Base-by-base conservation (phyloP, 2,113 vertebrate genomes). In the Epinephelus lanceolatus region DNA sequence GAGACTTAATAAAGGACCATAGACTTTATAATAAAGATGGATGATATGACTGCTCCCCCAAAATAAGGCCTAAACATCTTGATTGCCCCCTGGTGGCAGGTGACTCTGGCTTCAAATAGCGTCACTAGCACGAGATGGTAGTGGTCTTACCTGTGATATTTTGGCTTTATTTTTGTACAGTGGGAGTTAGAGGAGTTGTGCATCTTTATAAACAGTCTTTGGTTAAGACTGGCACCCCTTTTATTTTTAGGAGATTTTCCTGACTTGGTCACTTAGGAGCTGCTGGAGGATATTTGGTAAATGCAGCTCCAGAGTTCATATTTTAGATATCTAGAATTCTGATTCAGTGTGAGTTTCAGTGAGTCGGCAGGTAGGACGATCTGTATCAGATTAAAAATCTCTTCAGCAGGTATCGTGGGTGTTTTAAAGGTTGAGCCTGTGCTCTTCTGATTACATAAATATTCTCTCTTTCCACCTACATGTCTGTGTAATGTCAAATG, bases 361-460 rank as follows among this genome's bases (percentile, higher is more conserved):
- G 33, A 45, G 71, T 1, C 2, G 49, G n/a, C 47, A 42, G 47
- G 13, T 9, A 37, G 45, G 51, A 61, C 21, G 14, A 52, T 56
- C 59, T 61, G 47, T 19, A n/a, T 55, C 47, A 40, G 19, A 23
- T 1, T 60, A 4, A 9, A 19, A 19, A 18, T 33, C 49, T 55
- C 68, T 27, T 30, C 76, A 73, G 33, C 56, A 69, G 63, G 33
- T 30, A 17, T 9, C 0, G 59, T 81, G 80, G 73, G 73, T 57
- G 70, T 81, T 69, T 37, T 56, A 45, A 37, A 61, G 63, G 63
- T 15, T 27, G 4, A 67, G 21, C 17, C 60, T 72, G 25, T 65
- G 70, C 62, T 13, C 55, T 71, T 60, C 21, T 53, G 18, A 23
- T 85, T 77, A 47, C 70, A 52, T 76, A 72, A 81, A 61, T 19